Evolutionary conservation across 2,888 invertebrate genomes (phyloP).

Genomic region (Apantesis nais): DNA sequence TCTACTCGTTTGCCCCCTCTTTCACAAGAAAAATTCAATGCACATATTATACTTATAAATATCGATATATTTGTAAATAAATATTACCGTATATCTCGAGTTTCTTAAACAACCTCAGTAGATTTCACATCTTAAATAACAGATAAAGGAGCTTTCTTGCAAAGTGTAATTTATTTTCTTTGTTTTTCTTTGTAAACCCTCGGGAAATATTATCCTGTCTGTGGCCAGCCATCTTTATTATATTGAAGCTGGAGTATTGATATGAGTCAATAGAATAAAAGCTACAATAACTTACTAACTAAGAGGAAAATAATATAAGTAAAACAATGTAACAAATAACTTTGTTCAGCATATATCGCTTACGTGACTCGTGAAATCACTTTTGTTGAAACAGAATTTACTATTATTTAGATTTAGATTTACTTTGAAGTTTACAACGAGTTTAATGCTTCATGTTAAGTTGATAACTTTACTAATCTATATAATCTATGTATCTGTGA

Average conservation of each 20-base stretch:
- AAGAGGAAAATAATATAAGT: constrained; percentile 4
- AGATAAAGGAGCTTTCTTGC: constrained; percentile 5
- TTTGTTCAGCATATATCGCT: constrained; percentile 26
- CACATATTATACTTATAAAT: neutral
- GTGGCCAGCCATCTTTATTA: constrained; percentile 22
- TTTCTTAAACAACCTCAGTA: neutral
- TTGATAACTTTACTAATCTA: neutral
- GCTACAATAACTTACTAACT: constrained; percentile 7
- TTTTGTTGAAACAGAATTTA: constrained; percentile 1
- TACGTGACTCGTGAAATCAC: neutral
- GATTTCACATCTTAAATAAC: constrained; percentile 4
- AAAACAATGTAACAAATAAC: constrained; percentile 23
- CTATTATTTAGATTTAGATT: neutral
- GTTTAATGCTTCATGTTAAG: neutral
- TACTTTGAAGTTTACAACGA: neutral
- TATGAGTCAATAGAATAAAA: constrained; percentile 24
- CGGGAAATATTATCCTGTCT: constrained; percentile 20
- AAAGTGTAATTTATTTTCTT: constrained; percentile 13
- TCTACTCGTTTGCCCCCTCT: too few species aligned
- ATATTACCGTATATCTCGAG: constrained; percentile 1
- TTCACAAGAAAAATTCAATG: too few species aligned
- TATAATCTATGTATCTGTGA: too few species aligned
- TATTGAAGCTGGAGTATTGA: constrained; percentile 33
- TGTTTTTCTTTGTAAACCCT: constrained; percentile 14
- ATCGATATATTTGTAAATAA: neutral